Conservation (phyloP, 2,888 invertebrate genomes). For the Stenolophus ochropezus region DNA sequence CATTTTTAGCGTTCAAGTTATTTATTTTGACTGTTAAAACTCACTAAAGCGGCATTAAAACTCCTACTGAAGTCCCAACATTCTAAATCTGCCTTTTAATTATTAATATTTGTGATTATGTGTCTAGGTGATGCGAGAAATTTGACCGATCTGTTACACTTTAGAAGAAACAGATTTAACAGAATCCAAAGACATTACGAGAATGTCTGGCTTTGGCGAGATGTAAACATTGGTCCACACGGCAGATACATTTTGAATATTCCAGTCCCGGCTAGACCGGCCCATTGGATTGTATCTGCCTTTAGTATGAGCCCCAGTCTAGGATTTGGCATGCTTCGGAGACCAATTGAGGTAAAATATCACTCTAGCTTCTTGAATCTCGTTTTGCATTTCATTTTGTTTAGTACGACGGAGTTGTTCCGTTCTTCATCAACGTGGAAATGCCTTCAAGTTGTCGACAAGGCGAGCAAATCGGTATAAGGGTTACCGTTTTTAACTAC, state of each 20-base stretch:
- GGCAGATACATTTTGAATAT: constrained; percentile 91
- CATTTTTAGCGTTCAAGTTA: no score
- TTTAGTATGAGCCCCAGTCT: constrained; percentile 91
- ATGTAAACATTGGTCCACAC: constrained; percentile 94
- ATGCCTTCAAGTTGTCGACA: constrained; percentile 89
- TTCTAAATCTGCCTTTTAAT: background rate
- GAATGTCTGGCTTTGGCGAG: constrained; percentile 96
- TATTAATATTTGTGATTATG: background rate
- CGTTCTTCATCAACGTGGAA: constrained; percentile 97
- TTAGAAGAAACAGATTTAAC: constrained; percentile 90
- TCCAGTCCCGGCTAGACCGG: constrained; percentile 89
- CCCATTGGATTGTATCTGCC: constrained; percentile 94
- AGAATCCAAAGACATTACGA: constrained; percentile 93
- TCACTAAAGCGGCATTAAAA: no score
- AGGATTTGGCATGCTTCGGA: constrained; percentile 91
- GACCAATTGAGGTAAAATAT: constrained; percentile 85
- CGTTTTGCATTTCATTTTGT: no score
- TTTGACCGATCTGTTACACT: constrained; percentile 81
- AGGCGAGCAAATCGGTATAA: constrained; percentile 95
- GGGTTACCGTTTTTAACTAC: constrained; percentile 96
- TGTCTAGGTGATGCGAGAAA: constrained; percentile 77
- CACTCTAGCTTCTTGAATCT: no score
- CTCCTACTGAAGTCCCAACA: no score
- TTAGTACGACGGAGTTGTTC: constrained; percentile 90
- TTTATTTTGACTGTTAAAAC: no score